Evolutionary conservation across 2,113 vertebrate genomes (phyloP).

Genomic region (Oreochromis niloticus): DNA sequence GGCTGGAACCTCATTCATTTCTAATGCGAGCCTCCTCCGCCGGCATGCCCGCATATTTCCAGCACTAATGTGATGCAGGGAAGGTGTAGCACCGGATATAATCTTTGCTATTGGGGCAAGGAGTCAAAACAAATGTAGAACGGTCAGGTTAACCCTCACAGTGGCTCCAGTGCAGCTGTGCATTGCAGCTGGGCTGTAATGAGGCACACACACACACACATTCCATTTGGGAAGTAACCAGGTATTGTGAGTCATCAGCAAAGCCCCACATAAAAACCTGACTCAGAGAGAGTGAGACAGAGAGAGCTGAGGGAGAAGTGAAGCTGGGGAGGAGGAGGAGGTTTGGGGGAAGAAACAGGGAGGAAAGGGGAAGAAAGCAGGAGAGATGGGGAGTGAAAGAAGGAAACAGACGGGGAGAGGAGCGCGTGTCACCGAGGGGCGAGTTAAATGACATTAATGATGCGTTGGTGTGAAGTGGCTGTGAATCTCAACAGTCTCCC

Average conservation of each 20-base stretch:
- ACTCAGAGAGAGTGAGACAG: constrained; percentile 1
- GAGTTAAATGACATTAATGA: constrained; percentile 64
- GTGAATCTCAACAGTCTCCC: constrained; percentile 28
- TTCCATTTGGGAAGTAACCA: constrained; percentile 6
- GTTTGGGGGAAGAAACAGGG: background rate
- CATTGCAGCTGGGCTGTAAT: background rate
- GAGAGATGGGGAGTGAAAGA: background rate
- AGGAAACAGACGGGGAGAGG: constrained; percentile 42
- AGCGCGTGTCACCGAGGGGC: constrained; percentile 37
- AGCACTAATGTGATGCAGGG: background rate
- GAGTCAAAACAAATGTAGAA: background rate
- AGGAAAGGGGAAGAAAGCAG: background rate
- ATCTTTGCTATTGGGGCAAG: background rate
- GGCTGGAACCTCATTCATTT: background rate
- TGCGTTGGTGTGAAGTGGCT: constrained; percentile 61
- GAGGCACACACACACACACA: background rate
- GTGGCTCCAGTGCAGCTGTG: background rate
- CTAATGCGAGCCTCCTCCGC: background rate
- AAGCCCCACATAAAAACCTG: background rate
- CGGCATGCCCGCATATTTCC: background rate
- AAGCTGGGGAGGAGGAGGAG: background rate
- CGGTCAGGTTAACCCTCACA: background rate
- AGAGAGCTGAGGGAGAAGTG: background rate
- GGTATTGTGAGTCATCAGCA: constrained; percentile 32
- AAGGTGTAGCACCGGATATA: background rate